phyloP scores from a whole-genome alignment of 2,113 vertebrate genomes.

The Dermatemys mawii region DNA sequence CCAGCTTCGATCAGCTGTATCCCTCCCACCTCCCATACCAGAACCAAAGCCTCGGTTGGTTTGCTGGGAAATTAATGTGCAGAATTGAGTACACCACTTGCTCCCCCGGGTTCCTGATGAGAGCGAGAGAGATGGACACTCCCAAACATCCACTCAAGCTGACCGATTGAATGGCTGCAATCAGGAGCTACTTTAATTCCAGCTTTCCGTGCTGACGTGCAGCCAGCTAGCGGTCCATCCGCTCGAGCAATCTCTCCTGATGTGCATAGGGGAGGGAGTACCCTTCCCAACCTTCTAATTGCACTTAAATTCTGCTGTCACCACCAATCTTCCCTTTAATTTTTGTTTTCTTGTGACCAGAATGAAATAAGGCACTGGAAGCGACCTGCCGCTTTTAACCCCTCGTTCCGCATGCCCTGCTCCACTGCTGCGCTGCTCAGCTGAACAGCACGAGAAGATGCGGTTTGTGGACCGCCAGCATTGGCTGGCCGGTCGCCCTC shows the following conservation, averaged over 20 bases:
- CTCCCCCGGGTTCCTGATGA: neutral
- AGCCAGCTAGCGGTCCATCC: accelerated
- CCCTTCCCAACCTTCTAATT: neutral
- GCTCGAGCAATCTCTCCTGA: neutral
- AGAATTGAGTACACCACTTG: neutral
- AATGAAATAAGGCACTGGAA: neutral
- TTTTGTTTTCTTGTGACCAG: neutral
- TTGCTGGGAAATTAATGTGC: neutral
- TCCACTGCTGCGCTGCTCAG: neutral
- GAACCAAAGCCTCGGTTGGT: neutral
- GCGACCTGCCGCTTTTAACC: neutral
- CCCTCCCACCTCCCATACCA: neutral
- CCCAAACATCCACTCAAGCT: accelerated
- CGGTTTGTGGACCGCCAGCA: neutral
- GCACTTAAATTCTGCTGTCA: neutral
- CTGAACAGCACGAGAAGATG: neutral
- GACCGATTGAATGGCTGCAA: neutral
- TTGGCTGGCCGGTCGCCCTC: neutral
- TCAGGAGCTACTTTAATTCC: neutral
- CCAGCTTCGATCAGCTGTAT: neutral
- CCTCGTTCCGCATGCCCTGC: neutral
- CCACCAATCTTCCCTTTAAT: neutral
- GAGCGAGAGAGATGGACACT: neutral
- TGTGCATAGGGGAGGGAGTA: accelerated
- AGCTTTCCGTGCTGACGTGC: accelerated